Evolutionary conservation across 1,140 invertebrate species (phyloP), one percentile per base, ranked within the genome.

Genomic region (Drosophila obscura): DNA sequence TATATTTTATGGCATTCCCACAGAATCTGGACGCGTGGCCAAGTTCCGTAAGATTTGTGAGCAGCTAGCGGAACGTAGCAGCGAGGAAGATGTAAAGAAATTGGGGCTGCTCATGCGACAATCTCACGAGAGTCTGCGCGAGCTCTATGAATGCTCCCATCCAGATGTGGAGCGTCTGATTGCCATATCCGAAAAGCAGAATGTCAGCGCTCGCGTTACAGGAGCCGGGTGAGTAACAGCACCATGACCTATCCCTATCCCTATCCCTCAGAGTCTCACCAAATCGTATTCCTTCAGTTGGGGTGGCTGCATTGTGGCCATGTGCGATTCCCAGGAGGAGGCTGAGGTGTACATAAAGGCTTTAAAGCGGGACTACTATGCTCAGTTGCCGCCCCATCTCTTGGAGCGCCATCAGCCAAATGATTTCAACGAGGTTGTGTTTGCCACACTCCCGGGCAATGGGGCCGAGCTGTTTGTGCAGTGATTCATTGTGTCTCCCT

Each of bases 111-210:
- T 99, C 5, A 99, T 99, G 98, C 95, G 94, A 28, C 93, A 94
- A 50, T 99, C 97, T 90, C 98, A 99, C 92, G 90, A 93, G 1
- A 99, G 97, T 89, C 94, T 99, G 26, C 93, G 94, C 1, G 94
- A 96, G 51, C 91, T 97, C 1, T 99, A 99, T 91, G 97, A 99
- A 92, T 99, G 98, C 92, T 99, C 97, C 56, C 98, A 99, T 93
- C 94, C 95, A 1, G 94, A 96, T 78, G 93, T 99, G 58, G 98
- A 99, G 92, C 92, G 93, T 52, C 93, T 99, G 4, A 97, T 99
- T 31, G 92, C 95, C 26, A 91, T 96, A 48, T 97, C 97, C n/a
- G 92, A 94, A 57, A 91, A 94, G 50, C 93, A 94, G 57, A 95
- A 96, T 39, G 93, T 96, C 19, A 97, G 98, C 35, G 96, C 97